These are phyloP conservation scores for Lepidurus couesii DNA, from an alignment of 1,140 invertebrate species.

Conservation along the genomic window DNA sequence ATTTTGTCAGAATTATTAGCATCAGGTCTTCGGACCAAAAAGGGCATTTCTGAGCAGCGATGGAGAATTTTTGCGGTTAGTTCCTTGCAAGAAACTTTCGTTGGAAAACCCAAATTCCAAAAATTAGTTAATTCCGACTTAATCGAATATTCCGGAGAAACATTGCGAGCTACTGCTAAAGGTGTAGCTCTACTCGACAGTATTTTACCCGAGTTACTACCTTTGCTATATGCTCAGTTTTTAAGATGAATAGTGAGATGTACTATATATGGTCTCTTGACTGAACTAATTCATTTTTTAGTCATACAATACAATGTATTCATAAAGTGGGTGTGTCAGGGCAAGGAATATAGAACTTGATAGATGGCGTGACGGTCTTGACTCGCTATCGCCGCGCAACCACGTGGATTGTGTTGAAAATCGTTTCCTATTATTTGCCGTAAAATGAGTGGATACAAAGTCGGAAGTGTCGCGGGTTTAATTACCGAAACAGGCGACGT, in stretches of 20 bases:
- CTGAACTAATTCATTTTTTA: too few species aligned
- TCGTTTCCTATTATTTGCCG: background rate
- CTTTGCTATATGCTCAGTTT: background rate
- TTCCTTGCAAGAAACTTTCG: conserved; percentile 27
- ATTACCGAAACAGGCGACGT: conserved; percentile 6
- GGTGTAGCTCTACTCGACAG: conserved; percentile 26
- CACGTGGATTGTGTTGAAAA: background rate
- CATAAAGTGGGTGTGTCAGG: too few species aligned
- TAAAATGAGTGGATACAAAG: conserved; percentile 25
- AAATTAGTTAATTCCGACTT: background rate
- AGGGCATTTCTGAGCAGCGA: conserved; percentile 25
- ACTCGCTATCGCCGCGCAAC: background rate
- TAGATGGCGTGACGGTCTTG: background rate
- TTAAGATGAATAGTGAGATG: background rate
- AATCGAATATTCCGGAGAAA: background rate
- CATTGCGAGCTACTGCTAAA: conserved; percentile 18
- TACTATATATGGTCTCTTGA: background rate
- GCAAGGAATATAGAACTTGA: background rate
- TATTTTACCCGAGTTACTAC: conserved; percentile 29
- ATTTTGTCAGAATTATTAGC: conserved; percentile 32
- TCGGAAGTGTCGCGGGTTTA: conserved; percentile 25
- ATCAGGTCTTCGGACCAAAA: conserved; percentile 30
- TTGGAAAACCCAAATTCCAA: background rate
- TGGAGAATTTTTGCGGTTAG: background rate
- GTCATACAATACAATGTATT: too few species aligned